phyloP scores from a whole-genome alignment of 2,113 vertebrate species.

The Pyrgilauda ruficollis region DNA sequence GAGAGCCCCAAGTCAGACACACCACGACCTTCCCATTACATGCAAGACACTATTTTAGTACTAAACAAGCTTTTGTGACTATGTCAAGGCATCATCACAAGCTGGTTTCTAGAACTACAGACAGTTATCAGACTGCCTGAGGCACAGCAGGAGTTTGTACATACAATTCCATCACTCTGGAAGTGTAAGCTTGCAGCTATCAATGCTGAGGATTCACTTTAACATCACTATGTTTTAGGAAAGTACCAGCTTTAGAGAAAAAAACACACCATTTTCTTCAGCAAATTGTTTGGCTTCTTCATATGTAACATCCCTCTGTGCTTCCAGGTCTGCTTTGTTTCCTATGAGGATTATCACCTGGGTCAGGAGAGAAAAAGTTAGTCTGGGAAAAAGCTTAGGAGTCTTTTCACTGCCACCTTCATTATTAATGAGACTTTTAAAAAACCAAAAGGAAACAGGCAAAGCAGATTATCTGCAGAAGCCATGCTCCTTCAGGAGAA shows the following conservation, averaged over 20 bases:
- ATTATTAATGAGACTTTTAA: background rate
- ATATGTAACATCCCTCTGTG: conserved; percentile 97
- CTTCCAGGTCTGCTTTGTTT: conserved; percentile 97
- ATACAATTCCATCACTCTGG: background rate
- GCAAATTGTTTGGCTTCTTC: conserved; percentile 99
- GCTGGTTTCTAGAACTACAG: background rate
- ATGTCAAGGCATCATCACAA: background rate
- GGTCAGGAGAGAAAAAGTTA: conserved; percentile 48
- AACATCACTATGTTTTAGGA: background rate
- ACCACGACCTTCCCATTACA: background rate
- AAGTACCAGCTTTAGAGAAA: background rate
- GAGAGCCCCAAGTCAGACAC: background rate
- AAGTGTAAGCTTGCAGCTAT: background rate
- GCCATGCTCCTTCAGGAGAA: background rate
- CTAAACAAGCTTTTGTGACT: background rate
- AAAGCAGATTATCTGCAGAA: background rate
- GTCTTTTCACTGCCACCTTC: background rate
- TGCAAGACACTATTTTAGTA: background rate
- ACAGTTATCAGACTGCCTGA: background rate
- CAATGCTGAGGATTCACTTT: background rate
- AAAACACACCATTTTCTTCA: conserved; percentile 90
- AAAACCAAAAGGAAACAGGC: background rate
- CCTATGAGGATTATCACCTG: conserved; percentile 99
- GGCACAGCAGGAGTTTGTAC: background rate
- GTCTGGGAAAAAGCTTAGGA: background rate